Percentiles rank a stretch among this genome's conserved stretches.
Evolutionary conservation across 2,888 invertebrate genomes (phyloP).

Genomic region (Mesorhabditis sp.): DNA sequence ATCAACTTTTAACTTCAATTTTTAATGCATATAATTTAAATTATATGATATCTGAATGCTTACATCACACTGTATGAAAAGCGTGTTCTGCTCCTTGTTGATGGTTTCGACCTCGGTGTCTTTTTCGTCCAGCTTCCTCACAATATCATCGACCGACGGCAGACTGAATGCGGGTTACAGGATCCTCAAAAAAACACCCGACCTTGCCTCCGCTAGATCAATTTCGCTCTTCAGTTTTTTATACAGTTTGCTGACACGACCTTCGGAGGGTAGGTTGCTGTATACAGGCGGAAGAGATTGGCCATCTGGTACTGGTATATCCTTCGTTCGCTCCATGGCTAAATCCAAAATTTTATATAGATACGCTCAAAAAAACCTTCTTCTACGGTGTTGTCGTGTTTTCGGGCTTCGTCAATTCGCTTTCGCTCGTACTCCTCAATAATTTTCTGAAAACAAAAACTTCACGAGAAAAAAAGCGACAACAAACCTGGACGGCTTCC

Average conservation of each 20-base stretch:
- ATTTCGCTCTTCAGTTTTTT: conserved; percentile 8
- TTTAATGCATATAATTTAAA: no score
- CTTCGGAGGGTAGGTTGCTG: conserved; percentile 9
- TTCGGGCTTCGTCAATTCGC: neutral
- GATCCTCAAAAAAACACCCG: neutral
- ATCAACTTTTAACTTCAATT: no score
- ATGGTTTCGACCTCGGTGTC: neutral
- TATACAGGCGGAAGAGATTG: conserved; percentile 23
- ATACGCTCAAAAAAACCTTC: neutral
- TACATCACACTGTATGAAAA: no score
- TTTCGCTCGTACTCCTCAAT: neutral
- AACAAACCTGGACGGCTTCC: no score
- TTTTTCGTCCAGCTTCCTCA: neutral
- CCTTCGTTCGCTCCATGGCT: neutral
- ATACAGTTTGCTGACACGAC: neutral
- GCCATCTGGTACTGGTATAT: conserved; percentile 15
- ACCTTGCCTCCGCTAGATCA: neutral
- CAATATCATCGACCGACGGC: neutral
- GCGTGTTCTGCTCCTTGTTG: no score
- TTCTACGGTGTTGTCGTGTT: neutral
- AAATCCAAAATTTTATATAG: neutral
- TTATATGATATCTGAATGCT: no score
- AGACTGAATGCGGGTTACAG: neutral
- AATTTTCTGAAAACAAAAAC: neutral
- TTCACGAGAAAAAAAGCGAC: no score